Evolutionary conservation across 2,113 vertebrate species (phyloP), one percentile per base, ranked within the genome.

Genomic region (Phylloscopus whistleri): DNA sequence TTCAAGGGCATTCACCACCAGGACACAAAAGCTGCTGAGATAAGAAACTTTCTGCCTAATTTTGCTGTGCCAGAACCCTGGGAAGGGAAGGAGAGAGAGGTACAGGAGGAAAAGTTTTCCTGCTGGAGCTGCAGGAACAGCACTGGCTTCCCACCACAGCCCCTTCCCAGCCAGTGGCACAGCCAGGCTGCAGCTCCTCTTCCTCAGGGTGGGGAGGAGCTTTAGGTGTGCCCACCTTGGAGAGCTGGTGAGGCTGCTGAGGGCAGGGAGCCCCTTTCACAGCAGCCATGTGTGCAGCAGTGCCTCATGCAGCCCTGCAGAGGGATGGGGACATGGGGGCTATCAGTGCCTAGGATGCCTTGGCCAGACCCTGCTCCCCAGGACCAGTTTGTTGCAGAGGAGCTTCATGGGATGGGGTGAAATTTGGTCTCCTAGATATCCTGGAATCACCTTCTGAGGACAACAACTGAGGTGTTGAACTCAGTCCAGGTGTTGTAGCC

Each of bases 1-100:
- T 96, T 94, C 94, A 95, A 97, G 94, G 94, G 48, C 80, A 81
- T 78, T 92, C 80, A 87, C 88, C 60, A 83, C 60, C 69, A 90
- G 79, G 63, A 95, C 73, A 70, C 11, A 48, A 86, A 93, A 96
- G 80, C 64, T 94, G 83, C 95, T 94, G 90, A 95, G 72, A 44
- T 76, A 93, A 84, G 89, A 95, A 86, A 86, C 52, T 87, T 95
- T 91, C 73, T 77, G 55, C 59, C 76, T 77, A 67, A 90, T 92
- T 94, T 89, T 93, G 60, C 90, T 87, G 76, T 67, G 83, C 84
- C 87, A 93, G 69, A 91, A 76, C 22, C 55, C 75, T 73, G 59
- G 49, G 55, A 94, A 89, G 53, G 30, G 49, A 84, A 91, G 35
- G 33, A 70, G 12, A 70, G 12, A 87, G 69, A 78, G 51, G 48